Percentiles rank a stretch among this genome's conserved stretches.
Conservation (phyloP, 2,888 invertebrate species). For the Tridacna crocea region DNA sequence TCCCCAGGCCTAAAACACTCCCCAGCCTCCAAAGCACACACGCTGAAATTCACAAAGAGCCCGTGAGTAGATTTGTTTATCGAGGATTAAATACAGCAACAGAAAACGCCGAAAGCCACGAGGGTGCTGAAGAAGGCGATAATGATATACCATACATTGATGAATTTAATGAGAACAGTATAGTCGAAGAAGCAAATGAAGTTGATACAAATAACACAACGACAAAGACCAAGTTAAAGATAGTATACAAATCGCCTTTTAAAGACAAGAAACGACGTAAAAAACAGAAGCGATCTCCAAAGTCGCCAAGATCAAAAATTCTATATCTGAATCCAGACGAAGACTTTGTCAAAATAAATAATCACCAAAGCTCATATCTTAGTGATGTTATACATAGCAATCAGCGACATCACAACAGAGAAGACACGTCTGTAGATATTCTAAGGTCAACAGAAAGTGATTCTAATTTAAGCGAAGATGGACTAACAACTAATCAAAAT, state of each 20-base stretch:
- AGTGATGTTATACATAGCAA: slow-evolving; percentile 6
- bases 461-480: background rate
- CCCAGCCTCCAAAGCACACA: background rate
- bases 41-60: background rate
- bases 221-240: background rate
- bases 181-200: background rate
- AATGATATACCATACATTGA: slow-evolving; percentile 1
- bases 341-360: background rate
- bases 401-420: background rate
- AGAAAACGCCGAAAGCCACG: background rate
- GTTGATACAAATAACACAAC: background rate
- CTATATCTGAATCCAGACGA: background rate
- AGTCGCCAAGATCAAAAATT: background rate
- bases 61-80: background rate
- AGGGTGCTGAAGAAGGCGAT: background rate
- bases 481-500: background rate
- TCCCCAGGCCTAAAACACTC: background rate
- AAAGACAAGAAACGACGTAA: background rate
- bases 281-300: background rate
- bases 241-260: background rate
- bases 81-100: background rate
- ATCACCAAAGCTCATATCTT: slow-evolving; percentile 8
- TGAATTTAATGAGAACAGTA: background rate
- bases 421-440: background rate
- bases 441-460: background rate